These are phyloP conservation scores for Meteorus colon DNA, from an alignment of 2,888 invertebrate species.

Conservation along the genomic window DNA sequence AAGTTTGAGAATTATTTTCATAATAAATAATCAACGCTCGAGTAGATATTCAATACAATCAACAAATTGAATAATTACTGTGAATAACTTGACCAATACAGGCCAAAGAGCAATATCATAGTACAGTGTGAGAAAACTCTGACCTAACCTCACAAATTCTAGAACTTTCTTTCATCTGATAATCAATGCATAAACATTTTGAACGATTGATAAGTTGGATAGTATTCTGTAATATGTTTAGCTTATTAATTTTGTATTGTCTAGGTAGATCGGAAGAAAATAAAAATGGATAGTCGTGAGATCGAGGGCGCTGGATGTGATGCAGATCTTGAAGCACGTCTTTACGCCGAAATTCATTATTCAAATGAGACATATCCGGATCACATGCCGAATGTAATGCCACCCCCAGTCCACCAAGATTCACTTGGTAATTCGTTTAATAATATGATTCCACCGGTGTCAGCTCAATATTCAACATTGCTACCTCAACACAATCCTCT, in stretches of 20 bases:
- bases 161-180: too few species aligned
- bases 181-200: too few species aligned
- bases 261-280: too few species aligned
- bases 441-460: background rate
- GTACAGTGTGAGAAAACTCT: too few species aligned
- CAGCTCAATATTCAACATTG: background rate
- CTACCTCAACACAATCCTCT: too few species aligned
- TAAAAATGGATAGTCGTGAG: background rate
- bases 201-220: too few species aligned
- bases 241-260: background rate
- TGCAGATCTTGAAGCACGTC: slow-evolving; percentile 59
- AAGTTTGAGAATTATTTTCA: background rate
- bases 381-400: background rate
- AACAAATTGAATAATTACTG: background rate
- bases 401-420: background rate
- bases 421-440: background rate
- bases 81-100: background rate
- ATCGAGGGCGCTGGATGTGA: slow-evolving; percentile 34
- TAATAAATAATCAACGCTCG: background rate
- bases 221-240: too few species aligned
- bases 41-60: background rate
- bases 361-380: slow-evolving; percentile 53
- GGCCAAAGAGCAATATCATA: too few species aligned
- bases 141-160: too few species aligned
- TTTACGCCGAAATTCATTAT: slow-evolving; percentile 66